phyloP scores from a whole-genome alignment of 2,888 invertebrate genomes.

The Tipula unca region DNA sequence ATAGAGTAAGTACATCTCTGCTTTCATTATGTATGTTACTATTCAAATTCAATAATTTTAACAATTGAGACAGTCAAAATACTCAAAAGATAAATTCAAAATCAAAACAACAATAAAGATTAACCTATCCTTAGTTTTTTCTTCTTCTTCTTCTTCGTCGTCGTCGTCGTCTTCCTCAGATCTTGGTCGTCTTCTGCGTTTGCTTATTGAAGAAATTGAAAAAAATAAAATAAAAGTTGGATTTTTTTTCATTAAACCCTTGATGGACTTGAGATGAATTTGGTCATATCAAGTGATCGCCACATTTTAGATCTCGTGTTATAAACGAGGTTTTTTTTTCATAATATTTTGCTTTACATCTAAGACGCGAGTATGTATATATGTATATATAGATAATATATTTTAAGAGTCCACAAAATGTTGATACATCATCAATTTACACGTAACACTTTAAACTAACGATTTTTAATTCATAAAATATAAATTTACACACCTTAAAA shows the following conservation, averaged over 20 bases:
- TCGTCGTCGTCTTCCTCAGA: neutral
- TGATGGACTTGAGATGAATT: neutral
- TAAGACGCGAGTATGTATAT: neutral
- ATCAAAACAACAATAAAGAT: constrained; percentile 14
- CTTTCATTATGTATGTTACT: neutral
- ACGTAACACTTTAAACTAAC: neutral
- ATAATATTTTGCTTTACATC: neutral
- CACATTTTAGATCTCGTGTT: neutral
- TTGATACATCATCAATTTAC: neutral
- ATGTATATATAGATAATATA: neutral
- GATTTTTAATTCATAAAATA: constrained; percentile 8
- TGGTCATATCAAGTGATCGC: neutral
- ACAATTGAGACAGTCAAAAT: constrained; percentile 14
- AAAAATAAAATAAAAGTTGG: neutral
- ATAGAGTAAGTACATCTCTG: neutral
- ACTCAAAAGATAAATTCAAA: neutral
- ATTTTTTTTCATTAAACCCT: neutral
- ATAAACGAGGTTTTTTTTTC: neutral
- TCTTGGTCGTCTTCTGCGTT: neutral
- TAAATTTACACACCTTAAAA: constrained; percentile 14
- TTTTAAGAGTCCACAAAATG: neutral
- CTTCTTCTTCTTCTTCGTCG: neutral
- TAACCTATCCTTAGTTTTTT: constrained; percentile 14
- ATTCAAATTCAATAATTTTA: neutral
- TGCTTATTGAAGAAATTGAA: neutral